Conservation (phyloP, 23 tunicate genomes). For the Diplosoma virens region DNA sequence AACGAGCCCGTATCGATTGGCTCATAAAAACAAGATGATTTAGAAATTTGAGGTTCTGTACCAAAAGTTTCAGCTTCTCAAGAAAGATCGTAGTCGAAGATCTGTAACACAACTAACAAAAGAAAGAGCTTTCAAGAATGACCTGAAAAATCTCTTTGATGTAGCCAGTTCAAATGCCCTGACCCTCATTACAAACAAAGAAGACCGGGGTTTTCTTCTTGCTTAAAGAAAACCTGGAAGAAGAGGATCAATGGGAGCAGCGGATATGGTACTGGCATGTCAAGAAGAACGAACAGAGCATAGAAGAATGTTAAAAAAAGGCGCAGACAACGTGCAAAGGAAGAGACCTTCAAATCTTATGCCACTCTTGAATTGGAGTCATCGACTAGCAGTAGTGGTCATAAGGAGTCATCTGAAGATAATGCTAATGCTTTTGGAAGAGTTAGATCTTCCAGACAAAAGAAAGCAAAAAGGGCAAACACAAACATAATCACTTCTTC, state of each 20-base stretch:
- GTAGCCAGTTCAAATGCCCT: not conserved
- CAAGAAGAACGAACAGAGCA: conserved; percentile 20
- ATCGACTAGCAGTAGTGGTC: conserved; percentile 31
- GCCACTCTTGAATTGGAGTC: not conserved
- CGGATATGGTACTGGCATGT: too few species aligned
- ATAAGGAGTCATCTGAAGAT: conserved; percentile 17
- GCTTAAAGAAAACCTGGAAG: too few species aligned
- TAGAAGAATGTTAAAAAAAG: not conserved
- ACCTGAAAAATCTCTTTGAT: conserved; percentile 17
- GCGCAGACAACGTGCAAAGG: not conserved
- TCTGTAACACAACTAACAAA: too few species aligned
- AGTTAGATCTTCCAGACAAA: conserved; percentile 24
- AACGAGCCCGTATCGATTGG: not conserved
- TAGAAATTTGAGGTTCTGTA: not conserved
- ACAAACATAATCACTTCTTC: conserved; percentile 5
- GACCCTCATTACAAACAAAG: not conserved
- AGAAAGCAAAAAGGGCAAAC: conserved; percentile 29
- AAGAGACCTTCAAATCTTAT: not conserved
- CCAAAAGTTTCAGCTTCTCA: not conserved
- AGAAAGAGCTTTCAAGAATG: not conserved
- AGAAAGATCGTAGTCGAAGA: too few species aligned
- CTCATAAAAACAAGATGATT: not conserved
- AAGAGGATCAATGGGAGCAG: too few species aligned
- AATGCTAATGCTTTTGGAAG: conserved; percentile 18
- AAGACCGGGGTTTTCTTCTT: not conserved